Conservation (phyloP, 2,888 invertebrate species). For the Charanyca ferruginea region DNA sequence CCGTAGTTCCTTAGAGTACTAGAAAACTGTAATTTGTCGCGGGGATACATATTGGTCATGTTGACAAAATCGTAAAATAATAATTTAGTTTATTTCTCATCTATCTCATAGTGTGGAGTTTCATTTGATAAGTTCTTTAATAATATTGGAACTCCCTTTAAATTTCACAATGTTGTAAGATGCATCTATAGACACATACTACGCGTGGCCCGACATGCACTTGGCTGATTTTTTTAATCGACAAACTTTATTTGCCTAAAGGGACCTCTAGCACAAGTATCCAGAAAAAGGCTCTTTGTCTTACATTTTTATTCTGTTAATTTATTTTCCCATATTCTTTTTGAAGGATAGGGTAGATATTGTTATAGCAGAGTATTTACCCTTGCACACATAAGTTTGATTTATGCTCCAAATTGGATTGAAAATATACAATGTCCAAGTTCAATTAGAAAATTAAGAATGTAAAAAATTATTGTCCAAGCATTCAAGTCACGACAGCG, state of each 20-base stretch:
- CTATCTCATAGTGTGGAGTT: too few relatives aligned
- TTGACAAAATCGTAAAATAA: too few relatives aligned
- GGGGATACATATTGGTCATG: too few relatives aligned
- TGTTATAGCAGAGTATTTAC: slow-evolving; percentile 14
- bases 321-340: slow-evolving; percentile 5
- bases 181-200: too few relatives aligned
- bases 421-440: slow-evolving; percentile 4
- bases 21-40: too few relatives aligned
- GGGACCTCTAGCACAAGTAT: not conserved
- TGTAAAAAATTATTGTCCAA: slow-evolving; percentile 44
- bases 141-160: too few relatives aligned
- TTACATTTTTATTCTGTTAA: not conserved
- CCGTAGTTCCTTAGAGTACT: too few relatives aligned
- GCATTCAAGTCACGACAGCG: slow-evolving; percentile 34
- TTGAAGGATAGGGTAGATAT: not conserved
- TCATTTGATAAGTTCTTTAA: too few relatives aligned
- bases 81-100: too few relatives aligned
- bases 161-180: too few relatives aligned
- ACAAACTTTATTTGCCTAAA: not conserved
- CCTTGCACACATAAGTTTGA: slow-evolving; percentile 8
- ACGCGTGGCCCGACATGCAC: too few relatives aligned
- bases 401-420: slow-evolving; percentile 25
- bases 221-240: too few relatives aligned
- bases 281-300: not conserved
- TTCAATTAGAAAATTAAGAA: slow-evolving; percentile 48